Base-by-base conservation (phyloP, 2,888 invertebrate species). In the Dicyrtomina minuta region DNA sequence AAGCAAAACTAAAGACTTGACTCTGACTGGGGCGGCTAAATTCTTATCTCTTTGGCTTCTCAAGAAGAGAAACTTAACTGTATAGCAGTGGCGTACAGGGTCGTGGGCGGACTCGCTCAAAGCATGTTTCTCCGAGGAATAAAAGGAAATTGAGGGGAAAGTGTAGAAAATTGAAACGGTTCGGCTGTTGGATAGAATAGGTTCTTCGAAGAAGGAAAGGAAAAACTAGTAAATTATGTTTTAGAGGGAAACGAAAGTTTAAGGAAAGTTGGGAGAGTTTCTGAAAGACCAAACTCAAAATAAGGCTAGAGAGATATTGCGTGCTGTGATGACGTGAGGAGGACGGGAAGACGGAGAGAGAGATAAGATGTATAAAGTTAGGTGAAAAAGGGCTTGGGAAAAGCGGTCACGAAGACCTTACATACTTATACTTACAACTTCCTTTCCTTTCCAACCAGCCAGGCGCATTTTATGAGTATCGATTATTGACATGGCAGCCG, bases 401-500 rank as follows among this genome's bases (percentile, higher is more conserved):
- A 64, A 64, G 64, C 64, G 64, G 64, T 64, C 64, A 64, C 51
- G 64, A 64, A 64, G 64, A 60, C 58, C 51, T 51, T 51, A 51
- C 55, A 33, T 33, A 39, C 58, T 33, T 27, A 6, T 53, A 10
- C 53, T 51, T 20, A 20, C 22, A 53, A 20, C 24, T 53, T 27
- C 39, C 56, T 58, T 60, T 64, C 51, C 17, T 17, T 49, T 13
- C 22, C 60, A 64, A 27, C 55, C 66, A 66, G 66, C 66, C 66
- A 58, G 66, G 66, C 66, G 66, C 66, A 58, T 66, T 66, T 58
- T 59, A 58, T 66, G 44, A 51, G 33, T 61, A 68, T 68, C 46
- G 68, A 68, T 68, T 68, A 68, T 68, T 68, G 68, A 68, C 68
- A 68, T 61, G 68, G 60, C 60, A 59, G 67, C 24, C 58, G 49